phyloP scores from a whole-genome alignment of 1,140 invertebrate genomes.

The Thaumetopoea pityocampa region DNA sequence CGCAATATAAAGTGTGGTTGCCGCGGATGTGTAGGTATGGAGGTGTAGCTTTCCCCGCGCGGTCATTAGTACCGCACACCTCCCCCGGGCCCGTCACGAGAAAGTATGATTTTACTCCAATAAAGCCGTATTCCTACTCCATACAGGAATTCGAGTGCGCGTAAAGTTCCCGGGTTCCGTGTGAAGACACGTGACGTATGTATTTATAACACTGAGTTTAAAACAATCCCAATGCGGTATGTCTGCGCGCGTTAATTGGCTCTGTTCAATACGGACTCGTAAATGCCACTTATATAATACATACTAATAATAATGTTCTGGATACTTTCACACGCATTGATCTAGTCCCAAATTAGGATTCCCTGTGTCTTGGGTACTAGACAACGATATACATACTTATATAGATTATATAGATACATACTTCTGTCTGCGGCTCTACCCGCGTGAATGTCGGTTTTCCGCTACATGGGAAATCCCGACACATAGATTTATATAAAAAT shows the following conservation, averaged over 20 bases:
- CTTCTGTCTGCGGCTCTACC: too few species aligned
- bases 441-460: too few species aligned
- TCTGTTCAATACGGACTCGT: too few species aligned
- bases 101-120: conserved; percentile 75
- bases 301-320: too few species aligned
- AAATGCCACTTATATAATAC: too few species aligned
- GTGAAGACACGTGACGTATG: conserved; percentile 61
- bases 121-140: conserved; percentile 75
- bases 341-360: too few species aligned
- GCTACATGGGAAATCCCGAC: too few species aligned
- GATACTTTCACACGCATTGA: too few species aligned
- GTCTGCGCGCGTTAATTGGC: conserved; percentile 55
- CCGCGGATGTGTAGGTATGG: conserved; percentile 57
- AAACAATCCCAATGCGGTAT: conserved; percentile 67
- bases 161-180: conserved; percentile 60
- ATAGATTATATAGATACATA: too few species aligned
- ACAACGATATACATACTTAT: too few species aligned
- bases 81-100: conserved; percentile 56
- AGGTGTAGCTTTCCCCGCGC: conserved; percentile 63
- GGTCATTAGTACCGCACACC: conserved; percentile 65
- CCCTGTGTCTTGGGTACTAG: too few species aligned
- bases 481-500: too few species aligned
- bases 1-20: conserved; percentile 73
- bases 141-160: conserved; percentile 74
- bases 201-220: conserved; percentile 66